Conservation (phyloP, 1,140 invertebrate genomes). For the Rhopalosiphum padi region DNA sequence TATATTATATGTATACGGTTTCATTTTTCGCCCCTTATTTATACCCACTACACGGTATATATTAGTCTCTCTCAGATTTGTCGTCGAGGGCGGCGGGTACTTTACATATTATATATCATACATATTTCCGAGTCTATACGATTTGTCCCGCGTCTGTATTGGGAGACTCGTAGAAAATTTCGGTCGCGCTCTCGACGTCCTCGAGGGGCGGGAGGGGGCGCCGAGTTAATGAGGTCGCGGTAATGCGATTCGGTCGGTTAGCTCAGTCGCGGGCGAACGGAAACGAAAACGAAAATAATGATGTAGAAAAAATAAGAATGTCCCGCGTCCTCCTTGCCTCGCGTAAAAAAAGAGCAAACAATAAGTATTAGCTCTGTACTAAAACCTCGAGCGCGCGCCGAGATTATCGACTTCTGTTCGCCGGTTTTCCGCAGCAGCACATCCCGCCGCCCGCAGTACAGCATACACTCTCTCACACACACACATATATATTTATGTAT, state of each 20-base stretch:
- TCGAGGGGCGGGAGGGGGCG: too few relatives aligned
- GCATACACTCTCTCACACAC: not conserved
- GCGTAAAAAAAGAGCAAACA: conserved; percentile 3
- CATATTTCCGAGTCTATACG: not conserved
- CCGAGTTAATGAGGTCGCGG: not conserved
- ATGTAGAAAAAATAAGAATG: not conserved
- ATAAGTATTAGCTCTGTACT: not conserved
- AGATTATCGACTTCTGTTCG: conserved; percentile 34
- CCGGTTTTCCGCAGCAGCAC: not conserved
- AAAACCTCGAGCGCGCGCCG: not conserved
- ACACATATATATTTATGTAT: not conserved
- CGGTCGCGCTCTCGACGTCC: not conserved
- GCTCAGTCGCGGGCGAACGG: not conserved
- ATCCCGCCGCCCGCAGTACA: not conserved
- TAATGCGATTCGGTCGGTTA: conserved; percentile 18
- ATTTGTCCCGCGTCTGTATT: too few relatives aligned
- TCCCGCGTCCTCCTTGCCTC: not conserved
- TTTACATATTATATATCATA: not conserved
- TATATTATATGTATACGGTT: not conserved
- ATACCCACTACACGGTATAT: too few relatives aligned
- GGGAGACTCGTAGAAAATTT: not conserved
- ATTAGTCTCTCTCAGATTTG: not conserved
- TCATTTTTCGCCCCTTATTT: too few relatives aligned
- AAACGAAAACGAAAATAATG: not conserved
- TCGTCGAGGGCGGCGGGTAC: not conserved